Base-by-base conservation (phyloP, 2,113 vertebrate species). In the Pomatostomus ruficeps region DNA sequence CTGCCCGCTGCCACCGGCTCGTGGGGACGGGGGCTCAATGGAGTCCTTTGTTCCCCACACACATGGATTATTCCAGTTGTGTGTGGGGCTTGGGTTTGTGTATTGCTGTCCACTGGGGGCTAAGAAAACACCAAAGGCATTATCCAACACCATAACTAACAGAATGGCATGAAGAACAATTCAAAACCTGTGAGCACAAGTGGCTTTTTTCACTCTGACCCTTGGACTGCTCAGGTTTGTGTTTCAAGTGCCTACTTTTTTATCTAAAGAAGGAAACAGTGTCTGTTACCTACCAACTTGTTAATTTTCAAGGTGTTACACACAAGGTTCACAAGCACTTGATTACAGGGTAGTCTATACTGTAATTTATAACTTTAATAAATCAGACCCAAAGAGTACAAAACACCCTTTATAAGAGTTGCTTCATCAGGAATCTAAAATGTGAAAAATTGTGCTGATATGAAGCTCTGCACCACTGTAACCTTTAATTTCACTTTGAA, bases 251-350 rank as follows among this genome's bases (percentile, higher is more conserved):
- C 59, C 66, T 85, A 8, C 46, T 42, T 82, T 88, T 83, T 79
- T 73, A 84, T 65, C 66, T 66, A 25, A 70, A 91, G 82, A 49
- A 95, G 46, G 75, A 75, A 80, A 75, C 49, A 74, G 45, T 25
- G 61, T 70, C 73, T 91, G 57, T 74, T 94, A 55, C 71, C 45
- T n/a, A 61, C 86, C 65, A 46, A 3, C 80, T 65, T n/a, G 38
- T 40, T 88, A 12, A 31, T 95, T 93, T 95, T 71, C 93, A 93
- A 95, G 87, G 86, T 96, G 78, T 62, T 77, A 14, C 48, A 66
- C 23, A 22, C 14, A 59, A 26, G 51, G 36, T 59, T 82, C 75
- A 51, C 52, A 63, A 91, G 45, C 48, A 54, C 81, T 85, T 66
- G 61, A 67, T 91, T 79, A 84, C 75, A 92, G 66, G 87, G 58